Conservation (phyloP, 1,140 invertebrate genomes). For the Lordiphosa clarofinis region DNA sequence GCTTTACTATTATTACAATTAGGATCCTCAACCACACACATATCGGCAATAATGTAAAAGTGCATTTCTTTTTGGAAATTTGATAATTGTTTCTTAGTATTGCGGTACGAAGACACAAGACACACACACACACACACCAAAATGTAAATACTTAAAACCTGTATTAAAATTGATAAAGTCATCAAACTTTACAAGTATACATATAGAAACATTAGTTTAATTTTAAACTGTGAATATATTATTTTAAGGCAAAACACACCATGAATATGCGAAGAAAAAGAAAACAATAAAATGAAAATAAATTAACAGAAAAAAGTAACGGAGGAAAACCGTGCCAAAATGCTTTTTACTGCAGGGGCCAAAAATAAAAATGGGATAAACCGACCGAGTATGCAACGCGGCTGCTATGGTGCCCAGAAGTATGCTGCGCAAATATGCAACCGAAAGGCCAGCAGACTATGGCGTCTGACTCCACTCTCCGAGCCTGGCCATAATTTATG, state of each 20-base stretch:
- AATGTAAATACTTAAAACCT: conserved; percentile 27
- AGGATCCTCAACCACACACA: conserved; percentile 30
- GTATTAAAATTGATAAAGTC: conserved; percentile 43
- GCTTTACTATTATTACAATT: conserved; percentile 33
- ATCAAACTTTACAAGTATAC: conserved; percentile 23
- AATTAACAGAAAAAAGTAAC: conserved; percentile 48
- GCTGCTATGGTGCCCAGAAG: conserved; percentile 45
- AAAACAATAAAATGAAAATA: conserved; percentile 46
- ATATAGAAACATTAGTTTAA: conserved; percentile 62
- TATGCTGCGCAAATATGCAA: conserved; percentile 69
- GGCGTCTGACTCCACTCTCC: conserved; percentile 9
- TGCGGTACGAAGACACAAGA: conserved; percentile 10
- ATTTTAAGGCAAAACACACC: conserved; percentile 60
- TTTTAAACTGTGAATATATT: conserved; percentile 70
- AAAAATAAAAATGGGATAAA: conserved; percentile 31
- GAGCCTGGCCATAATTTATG: conserved; percentile 63
- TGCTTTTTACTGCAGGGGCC: conserved; percentile 58
- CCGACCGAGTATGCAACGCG: conserved; percentile 42
- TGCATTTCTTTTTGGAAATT: conserved; percentile 57
- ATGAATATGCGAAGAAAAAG: conserved; percentile 43
- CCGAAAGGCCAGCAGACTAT: conserved; percentile 1
- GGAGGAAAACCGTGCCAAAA: conserved; percentile 48
- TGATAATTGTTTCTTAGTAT: conserved; percentile 38
- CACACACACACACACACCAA: conserved; percentile 6
- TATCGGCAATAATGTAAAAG: conserved; percentile 57